These are phyloP conservation scores for Heliconius cydno DNA, from an alignment of 2,888 invertebrate species.

Conservation along the genomic window DNA sequence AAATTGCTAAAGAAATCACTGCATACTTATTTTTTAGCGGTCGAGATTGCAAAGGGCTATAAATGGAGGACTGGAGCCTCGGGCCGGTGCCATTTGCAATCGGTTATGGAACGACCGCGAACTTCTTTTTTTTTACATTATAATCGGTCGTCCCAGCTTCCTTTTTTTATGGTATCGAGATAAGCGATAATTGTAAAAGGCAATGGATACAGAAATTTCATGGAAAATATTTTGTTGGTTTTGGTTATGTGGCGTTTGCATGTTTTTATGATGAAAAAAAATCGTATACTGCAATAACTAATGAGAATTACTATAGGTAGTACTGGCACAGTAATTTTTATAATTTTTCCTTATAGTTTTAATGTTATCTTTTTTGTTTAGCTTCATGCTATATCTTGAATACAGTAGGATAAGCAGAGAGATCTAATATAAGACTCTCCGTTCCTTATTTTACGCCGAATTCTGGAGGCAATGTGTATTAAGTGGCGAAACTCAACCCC, in stretches of 20 bases:
- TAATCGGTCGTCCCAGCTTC: constrained; percentile 76
- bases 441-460: too few species aligned
- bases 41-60: constrained; percentile 78
- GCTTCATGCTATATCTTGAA: too few species aligned
- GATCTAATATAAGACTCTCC: too few species aligned
- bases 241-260: neutral
- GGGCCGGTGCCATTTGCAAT: constrained; percentile 82
- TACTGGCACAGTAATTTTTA: neutral
- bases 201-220: constrained; percentile 60
- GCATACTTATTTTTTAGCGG: constrained; percentile 75
- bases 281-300: neutral
- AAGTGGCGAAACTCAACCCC: too few species aligned
- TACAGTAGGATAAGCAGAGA: too few species aligned
- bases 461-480: too few species aligned
- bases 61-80: constrained; percentile 73
- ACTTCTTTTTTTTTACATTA: constrained; percentile 73
- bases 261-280: neutral
- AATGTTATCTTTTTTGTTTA: constrained; percentile 39
- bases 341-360: constrained; percentile 20
- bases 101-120: constrained; percentile 81
- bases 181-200: constrained; percentile 48
- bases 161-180: constrained; percentile 66
- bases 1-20: constrained; percentile 71
- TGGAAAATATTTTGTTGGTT: neutral
- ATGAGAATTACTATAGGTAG: neutral